Conservation (phyloP, 2,888 invertebrate genomes). For the Cremastinae sp. region DNA sequence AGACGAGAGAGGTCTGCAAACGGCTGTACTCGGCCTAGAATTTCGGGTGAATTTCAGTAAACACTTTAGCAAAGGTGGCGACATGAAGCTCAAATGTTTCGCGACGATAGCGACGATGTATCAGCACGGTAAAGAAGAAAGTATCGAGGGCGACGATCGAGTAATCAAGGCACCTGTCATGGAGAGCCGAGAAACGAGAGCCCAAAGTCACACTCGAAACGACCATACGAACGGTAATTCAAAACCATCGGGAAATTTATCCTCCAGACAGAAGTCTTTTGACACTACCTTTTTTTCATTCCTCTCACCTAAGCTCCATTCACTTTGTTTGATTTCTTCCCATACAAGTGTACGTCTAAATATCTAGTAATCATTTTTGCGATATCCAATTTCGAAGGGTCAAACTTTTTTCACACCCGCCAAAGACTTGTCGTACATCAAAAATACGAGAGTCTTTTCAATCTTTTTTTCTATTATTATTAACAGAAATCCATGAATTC, state of each 20-base stretch:
- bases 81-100: constrained; percentile 93
- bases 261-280: background rate
- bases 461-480: too few relatives aligned
- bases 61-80: constrained; percentile 89
- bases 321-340: too few relatives aligned
- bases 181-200: constrained; percentile 75
- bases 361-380: too few relatives aligned
- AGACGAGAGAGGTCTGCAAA: constrained; percentile 85
- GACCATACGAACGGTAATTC: constrained; percentile 64
- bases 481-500: too few relatives aligned
- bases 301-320: constrained; percentile 1
- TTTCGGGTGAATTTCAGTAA: constrained; percentile 89
- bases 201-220: constrained; percentile 74
- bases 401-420: too few relatives aligned
- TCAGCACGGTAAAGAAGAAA: constrained; percentile 92
- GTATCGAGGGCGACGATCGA: constrained; percentile 87
- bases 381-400: too few relatives aligned
- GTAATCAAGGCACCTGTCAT: constrained; percentile 73
- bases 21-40: constrained; percentile 88
- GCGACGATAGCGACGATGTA: constrained; percentile 93
- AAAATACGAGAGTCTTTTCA: too few relatives aligned
- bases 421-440: too few relatives aligned
- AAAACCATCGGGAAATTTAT: constrained; percentile 33
- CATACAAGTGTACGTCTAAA: too few relatives aligned
- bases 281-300: constrained; percentile 3